Evolutionary conservation across 2,113 vertebrate genomes (phyloP).

Genomic region (Canis aureus): DNA sequence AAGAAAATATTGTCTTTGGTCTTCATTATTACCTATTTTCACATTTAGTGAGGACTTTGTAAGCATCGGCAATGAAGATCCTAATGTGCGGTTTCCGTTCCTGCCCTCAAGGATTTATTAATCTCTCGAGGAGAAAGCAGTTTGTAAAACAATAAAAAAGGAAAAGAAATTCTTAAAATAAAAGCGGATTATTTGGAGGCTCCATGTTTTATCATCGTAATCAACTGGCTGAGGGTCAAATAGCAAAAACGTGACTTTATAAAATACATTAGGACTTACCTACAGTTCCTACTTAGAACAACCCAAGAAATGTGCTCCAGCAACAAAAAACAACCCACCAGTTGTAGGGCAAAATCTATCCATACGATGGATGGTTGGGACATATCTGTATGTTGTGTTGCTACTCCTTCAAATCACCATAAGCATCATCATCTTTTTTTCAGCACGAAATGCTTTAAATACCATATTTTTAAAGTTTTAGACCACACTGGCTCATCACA

Average conservation of each 20-base stretch:
- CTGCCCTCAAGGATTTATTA: neutral
- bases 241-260: neutral
- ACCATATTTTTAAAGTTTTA: neutral
- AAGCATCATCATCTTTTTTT: neutral
- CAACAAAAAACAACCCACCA: neutral
- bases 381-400: neutral
- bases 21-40: neutral
- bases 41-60: neutral
- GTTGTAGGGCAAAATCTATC: neutral
- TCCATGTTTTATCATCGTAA: neutral
- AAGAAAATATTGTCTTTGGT: neutral
- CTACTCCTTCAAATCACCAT: neutral
- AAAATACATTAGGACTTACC: neutral
- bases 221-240: neutral
- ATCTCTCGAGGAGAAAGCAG: neutral
- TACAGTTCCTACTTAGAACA: accelerated
- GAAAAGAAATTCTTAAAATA: neutral
- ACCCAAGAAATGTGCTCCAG: neutral
- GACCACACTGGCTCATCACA: neutral
- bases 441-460: neutral
- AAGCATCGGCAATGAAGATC: neutral
- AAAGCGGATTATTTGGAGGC: neutral
- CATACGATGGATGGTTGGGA: accelerated
- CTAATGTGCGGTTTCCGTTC: neutral
- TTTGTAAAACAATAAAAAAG: neutral